Evolutionary conservation across 2,797 vertebrate genomes (phyloP).

Genomic region (Lepilemur ruficaudatus): DNA sequence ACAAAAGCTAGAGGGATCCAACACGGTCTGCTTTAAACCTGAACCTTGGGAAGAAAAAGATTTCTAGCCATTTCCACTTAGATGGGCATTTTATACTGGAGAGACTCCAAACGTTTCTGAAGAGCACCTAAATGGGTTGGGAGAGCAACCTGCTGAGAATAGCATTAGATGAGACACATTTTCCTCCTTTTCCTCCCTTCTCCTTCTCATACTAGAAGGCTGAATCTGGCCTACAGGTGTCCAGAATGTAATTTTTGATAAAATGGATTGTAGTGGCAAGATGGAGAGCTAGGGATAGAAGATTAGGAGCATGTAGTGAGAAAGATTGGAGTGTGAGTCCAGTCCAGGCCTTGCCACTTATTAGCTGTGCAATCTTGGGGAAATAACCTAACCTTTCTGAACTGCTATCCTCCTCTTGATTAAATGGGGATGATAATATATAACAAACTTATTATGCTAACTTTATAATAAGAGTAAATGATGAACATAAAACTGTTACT

Average conservation of each 20-base stretch:
- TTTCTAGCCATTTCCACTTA: neutral
- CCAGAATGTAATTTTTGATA: neutral
- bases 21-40: neutral
- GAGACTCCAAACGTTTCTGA: neutral
- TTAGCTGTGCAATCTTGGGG: neutral
- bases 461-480: neutral
- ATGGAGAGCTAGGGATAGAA: neutral
- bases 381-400: neutral
- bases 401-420: neutral
- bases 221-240: neutral
- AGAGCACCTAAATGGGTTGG: neutral
- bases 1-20: neutral
- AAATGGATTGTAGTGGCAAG: neutral
- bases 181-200: neutral
- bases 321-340: accelerated
- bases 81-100: neutral
- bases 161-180: neutral
- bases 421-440: neutral
- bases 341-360: neutral
- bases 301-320: neutral
- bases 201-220: neutral
- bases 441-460: neutral
- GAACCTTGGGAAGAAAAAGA: neutral
- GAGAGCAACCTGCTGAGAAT: neutral
- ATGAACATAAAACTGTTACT: neutral